A percentile compares a stretch with the other conserved stretches of the same genome.
Conservation (phyloP, 2,797 vertebrate species). For the Miichthys miiuy region DNA sequence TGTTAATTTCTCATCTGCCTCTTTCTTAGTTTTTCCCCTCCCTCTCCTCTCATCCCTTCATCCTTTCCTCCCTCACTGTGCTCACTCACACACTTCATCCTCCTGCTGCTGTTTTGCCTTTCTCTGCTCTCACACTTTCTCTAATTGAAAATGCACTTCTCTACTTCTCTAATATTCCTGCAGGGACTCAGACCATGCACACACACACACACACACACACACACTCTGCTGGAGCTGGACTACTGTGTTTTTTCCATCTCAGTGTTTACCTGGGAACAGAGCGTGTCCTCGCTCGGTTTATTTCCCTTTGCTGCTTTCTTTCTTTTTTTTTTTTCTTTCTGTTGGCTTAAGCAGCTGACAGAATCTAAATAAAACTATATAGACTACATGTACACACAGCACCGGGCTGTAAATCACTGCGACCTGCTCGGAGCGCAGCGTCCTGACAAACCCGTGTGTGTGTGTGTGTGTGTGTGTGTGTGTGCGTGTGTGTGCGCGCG, state of each 20-base stretch:
- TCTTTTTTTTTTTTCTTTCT: not conserved
- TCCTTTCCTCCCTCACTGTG: not conserved
- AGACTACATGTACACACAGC: conserved; percentile 13
- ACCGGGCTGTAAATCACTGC: conserved; percentile 35
- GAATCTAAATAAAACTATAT: conserved; percentile 45
- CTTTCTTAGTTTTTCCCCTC: too few species aligned
- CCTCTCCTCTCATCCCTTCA: too few species aligned
- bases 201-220: conserved; percentile 13
- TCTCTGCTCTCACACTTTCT: conserved; percentile 20
- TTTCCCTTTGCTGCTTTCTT: conserved; percentile 17
- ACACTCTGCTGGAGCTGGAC: not conserved
- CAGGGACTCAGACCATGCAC: not conserved
- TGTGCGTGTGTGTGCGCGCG: not conserved
- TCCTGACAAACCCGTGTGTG: conserved; percentile 14
- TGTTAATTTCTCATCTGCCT: not conserved
- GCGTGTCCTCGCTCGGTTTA: conserved; percentile 41
- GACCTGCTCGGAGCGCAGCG: not conserved
- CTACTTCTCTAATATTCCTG: not conserved
- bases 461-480: not conserved
- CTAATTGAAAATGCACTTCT: conserved; percentile 47
- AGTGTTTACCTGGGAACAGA: conserved; percentile 67
- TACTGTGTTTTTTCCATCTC: conserved; percentile 53
- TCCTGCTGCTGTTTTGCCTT: not conserved
- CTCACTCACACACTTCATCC: not conserved
- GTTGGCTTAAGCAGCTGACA: conserved; percentile 41